phyloP scores from a whole-genome alignment of 1,140 invertebrate species.

The Drosophila aff. region DNA sequence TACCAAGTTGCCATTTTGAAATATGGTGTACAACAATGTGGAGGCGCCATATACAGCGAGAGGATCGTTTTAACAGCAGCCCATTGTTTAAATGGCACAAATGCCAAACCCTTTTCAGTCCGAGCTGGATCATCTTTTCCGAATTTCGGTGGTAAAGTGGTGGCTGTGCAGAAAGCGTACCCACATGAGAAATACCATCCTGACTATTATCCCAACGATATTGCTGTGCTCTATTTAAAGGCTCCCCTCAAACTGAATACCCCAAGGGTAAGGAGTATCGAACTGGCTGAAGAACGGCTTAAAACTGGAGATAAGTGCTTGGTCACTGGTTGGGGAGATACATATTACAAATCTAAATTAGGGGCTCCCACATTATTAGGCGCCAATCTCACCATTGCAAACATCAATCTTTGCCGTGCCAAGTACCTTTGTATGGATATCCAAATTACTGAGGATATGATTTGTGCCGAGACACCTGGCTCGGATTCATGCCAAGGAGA shows the following conservation, averaged over 20 bases:
- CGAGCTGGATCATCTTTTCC: background rate
- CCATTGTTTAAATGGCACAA: background rate
- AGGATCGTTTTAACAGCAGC: constrained; percentile 26
- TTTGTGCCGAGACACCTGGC: too few relatives aligned
- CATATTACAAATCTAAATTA: fast-evolving
- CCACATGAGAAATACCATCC: background rate
- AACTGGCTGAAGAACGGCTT: background rate
- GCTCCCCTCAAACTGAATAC: background rate
- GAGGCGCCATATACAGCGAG: constrained; percentile 18
- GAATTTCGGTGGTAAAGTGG: background rate
- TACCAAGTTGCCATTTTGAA: constrained; percentile 5
- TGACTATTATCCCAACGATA: background rate
- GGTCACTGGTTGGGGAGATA: constrained; percentile 10
- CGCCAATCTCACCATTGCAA: too few relatives aligned
- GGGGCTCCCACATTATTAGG: too few relatives aligned
- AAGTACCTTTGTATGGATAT: too few relatives aligned
- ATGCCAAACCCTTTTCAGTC: background rate
- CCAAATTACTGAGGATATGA: too few relatives aligned
- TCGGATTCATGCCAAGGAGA: too few relatives aligned
- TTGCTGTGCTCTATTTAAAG: constrained; percentile 8
- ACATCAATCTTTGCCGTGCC: too few relatives aligned
- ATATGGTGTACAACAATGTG: background rate
- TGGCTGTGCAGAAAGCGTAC: background rate
- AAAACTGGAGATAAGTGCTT: background rate
- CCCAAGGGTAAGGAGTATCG: fast-evolving